Base-by-base conservation (phyloP, 2,888 invertebrate genomes). In the Agriopis leucophaearia region DNA sequence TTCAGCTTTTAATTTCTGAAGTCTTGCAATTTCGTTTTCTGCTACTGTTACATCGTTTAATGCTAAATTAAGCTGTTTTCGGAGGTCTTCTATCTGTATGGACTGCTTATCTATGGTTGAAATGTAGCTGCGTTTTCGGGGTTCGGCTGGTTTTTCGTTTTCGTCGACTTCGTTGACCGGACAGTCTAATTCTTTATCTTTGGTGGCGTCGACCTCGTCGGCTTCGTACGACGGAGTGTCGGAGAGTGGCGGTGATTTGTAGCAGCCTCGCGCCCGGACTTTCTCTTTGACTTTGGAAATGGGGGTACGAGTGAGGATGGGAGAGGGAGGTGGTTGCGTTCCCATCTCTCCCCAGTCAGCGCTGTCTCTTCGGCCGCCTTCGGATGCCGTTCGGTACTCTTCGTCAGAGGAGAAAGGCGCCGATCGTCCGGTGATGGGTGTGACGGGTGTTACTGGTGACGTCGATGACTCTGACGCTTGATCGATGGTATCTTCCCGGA, bases 331-430 rank as follows among this genome's bases (percentile, higher is more conserved):
- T 52, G 95, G 94, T 71, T 94, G 94, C 2, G 90, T 79, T 2
- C 87, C 88, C 66, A 92, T 83, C 72, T 96, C 97, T 36, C 97
- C 97, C 97, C 97, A 97, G 81, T 97, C 97, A 18, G 97, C 96
- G 74, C 97, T 97, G 78, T 97, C 96, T 55, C 97, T 91, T n/a
- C 96, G 91, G 0, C 96, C 96, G 57, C 97, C 96, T 88, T 98
- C 98, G 0, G 97, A 97, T 10, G 97, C 97, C 0, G 97, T 97
- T 81, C 97, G 94, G 80, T 98, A 98, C 82, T 98, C 97, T 82
- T 97, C 97, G 80, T 97, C 97, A 0, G 97, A 97, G 0, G 97
- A 97, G 81, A 97, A 96, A 13, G 97, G 94, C 15, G 96, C 94
- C 2, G 96, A 96, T 73, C 96, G 94, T 12, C 95, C 95, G 1